These are phyloP conservation scores for Yponomeuta plumbellus DNA, from an alignment of 2,888 invertebrate genomes.

Conservation along the genomic window DNA sequence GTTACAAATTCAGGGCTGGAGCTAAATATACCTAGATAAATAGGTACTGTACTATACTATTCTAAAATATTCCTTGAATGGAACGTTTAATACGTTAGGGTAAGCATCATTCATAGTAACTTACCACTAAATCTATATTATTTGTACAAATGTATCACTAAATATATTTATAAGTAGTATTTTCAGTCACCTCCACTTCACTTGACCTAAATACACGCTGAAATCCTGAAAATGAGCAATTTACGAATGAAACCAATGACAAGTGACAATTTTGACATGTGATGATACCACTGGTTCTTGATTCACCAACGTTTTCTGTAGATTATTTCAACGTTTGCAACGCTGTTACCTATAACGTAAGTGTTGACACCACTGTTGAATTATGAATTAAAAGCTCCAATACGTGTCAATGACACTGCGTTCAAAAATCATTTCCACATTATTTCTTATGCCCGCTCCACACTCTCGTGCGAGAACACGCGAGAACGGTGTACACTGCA, in stretches of 20 bases:
- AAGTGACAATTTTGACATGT: background rate
- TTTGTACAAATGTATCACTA: background rate
- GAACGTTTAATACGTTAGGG: background rate
- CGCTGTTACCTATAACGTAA: background rate
- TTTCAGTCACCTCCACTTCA: conserved; percentile 1
- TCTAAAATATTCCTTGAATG: background rate
- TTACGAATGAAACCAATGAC: background rate
- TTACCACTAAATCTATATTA: background rate
- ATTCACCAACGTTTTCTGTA: background rate
- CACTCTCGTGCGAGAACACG: no score
- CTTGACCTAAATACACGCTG: background rate
- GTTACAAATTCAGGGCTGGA: background rate
- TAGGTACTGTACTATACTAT: background rate
- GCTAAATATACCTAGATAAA: background rate
- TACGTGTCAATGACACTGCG: background rate
- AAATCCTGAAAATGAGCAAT: background rate
- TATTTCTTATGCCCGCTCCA: no score
- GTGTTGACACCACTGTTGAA: background rate
- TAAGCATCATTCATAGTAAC: background rate
- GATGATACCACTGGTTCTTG: background rate
- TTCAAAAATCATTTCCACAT: background rate
- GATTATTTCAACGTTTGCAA: background rate
- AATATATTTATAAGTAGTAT: background rate
- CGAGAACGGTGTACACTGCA: no score
- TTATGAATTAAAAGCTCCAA: background rate